These are phyloP conservation scores for Euspilapteryx auroguttella DNA, from an alignment of 2,888 invertebrate genomes.

Conservation along the genomic window DNA sequence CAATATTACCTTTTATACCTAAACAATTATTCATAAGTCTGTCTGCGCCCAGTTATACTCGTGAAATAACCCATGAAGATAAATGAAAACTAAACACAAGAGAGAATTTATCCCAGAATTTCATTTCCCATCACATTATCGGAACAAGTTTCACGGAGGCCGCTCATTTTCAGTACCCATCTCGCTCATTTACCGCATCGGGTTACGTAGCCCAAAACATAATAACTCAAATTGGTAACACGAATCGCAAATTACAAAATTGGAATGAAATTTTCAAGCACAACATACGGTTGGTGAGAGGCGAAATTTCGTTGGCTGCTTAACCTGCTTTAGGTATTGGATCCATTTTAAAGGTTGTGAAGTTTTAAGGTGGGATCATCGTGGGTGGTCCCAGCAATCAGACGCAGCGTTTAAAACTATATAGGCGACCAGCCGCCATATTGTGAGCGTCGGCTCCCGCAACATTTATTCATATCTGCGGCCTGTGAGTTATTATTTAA, in stretches of 20 bases:
- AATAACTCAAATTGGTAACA: constrained; percentile 47
- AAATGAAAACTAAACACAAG: too few species aligned
- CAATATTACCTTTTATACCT: too few species aligned
- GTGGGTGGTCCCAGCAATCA: constrained; percentile 51
- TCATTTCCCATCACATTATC: too few species aligned
- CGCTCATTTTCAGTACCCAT: constrained; percentile 20
- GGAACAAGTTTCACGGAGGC: constrained; percentile 20
- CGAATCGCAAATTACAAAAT: constrained; percentile 49
- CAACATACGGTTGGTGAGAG: constrained; percentile 16
- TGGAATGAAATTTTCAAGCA: constrained; percentile 21
- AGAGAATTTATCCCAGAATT: too few species aligned
- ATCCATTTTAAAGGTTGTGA: too few species aligned
- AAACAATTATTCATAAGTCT: too few species aligned
- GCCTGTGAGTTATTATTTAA: constrained; percentile 30
- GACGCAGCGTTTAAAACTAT: constrained; percentile 33
- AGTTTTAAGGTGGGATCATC: constrained; percentile 26
- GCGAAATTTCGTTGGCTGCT: constrained; percentile 13
- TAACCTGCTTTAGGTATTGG: too few species aligned
- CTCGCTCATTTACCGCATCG: constrained; percentile 18
- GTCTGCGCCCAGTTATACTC: too few species aligned
- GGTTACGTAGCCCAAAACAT: constrained; percentile 16
- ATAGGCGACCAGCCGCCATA: constrained; percentile 19
- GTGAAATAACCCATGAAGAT: too few species aligned
- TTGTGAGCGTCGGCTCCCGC: constrained; percentile 17
- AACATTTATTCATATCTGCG: constrained; percentile 23